These are phyloP conservation scores for Sebastes nivosus DNA, from an alignment of 2,797 vertebrate genomes.

Conservation along the genomic window DNA sequence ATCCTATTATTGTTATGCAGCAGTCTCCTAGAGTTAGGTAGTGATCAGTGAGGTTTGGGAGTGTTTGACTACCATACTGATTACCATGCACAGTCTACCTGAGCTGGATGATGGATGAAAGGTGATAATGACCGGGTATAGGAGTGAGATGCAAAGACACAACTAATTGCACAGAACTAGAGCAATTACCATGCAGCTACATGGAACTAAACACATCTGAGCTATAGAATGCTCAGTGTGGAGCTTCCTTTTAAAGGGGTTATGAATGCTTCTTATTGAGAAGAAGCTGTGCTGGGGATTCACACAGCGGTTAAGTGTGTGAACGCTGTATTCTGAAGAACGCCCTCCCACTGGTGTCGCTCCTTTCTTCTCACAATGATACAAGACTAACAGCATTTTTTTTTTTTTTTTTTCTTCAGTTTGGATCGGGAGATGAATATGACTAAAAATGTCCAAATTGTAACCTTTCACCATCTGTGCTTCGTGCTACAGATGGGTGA, in stretches of 20 bases:
- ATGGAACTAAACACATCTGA: conserved; percentile 6
- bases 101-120: background rate
- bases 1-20: background rate
- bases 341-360: conserved; percentile 13
- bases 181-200: conserved; percentile 28
- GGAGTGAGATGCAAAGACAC: conserved; percentile 8
- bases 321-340: conserved; percentile 17
- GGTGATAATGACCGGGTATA: background rate
- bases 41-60: background rate
- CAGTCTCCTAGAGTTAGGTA: background rate
- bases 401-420: background rate
- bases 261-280: conserved; percentile 41
- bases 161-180: conserved; percentile 28
- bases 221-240: conserved; percentile 22
- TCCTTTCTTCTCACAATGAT: conserved; percentile 29
- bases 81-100: background rate
- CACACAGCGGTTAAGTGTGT: conserved; percentile 4
- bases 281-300: conserved; percentile 31
- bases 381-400: conserved; percentile 22
- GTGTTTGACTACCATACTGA: background rate
- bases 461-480: conserved; percentile 48
- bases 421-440: conserved; percentile 25
- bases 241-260: conserved; percentile 16
- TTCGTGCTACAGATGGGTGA: conserved; percentile 36
- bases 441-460: conserved; percentile 34